Percentiles rank a stretch among this genome's conserved stretches.
Conservation (phyloP, 2,888 invertebrate species). For the Orthosia cruda region DNA sequence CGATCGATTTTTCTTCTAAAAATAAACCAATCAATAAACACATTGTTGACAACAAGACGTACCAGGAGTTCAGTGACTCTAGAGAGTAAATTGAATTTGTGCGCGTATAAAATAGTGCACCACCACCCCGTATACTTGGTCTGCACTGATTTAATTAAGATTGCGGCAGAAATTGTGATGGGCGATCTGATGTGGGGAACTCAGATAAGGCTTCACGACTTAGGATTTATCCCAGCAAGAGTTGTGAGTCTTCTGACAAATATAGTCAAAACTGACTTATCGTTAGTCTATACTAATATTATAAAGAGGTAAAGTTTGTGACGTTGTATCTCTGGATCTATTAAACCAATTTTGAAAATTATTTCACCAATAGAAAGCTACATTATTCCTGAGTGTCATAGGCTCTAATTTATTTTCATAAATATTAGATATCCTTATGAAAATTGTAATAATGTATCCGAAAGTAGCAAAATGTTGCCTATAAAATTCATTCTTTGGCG, state of each 20-base stretch:
- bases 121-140: conserved; percentile 45
- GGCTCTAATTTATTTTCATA: no score
- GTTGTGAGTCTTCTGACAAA: conserved; percentile 20
- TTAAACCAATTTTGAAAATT: no score
- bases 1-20: conserved; percentile 55
- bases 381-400: no score
- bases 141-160: conserved; percentile 62
- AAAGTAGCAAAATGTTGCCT: no score
- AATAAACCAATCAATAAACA: conserved; percentile 67
- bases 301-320: no score
- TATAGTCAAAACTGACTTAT: background rate
- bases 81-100: conserved; percentile 59
- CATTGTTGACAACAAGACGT: conserved; percentile 48
- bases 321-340: no score
- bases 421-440: no score
- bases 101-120: conserved; percentile 60
- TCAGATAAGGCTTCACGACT: conserved; percentile 40
- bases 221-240: conserved; percentile 28
- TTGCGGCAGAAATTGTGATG: conserved; percentile 58
- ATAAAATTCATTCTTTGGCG: no score
- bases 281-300: no score
- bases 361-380: no score
- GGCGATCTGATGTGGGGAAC: conserved; percentile 47
- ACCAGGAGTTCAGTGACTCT: conserved; percentile 51
- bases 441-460: no score